Base-by-base conservation (phyloP, 2,888 invertebrate species). In the Monochamus alternatus region DNA sequence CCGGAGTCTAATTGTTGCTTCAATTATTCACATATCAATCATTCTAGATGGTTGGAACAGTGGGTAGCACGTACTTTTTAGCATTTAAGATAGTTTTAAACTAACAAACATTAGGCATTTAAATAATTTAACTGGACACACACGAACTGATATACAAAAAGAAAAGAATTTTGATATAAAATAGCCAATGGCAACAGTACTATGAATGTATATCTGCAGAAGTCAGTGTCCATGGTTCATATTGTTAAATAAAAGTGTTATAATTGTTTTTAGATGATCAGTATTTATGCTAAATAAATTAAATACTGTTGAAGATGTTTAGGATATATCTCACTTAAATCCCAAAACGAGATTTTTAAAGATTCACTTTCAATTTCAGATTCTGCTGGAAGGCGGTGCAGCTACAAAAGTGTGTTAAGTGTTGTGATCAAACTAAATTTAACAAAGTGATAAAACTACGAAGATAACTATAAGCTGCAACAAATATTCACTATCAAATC, bases 351-450 rank as follows among this genome's bases (percentile, higher is more conserved):
- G 22, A 22, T 22, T 22, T 22, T 1, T 22, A 22, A 22, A 22
- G 9, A 9, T 12, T 47, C 3, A 9, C 32, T 63, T 38, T 71
- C 31, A 52, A 38, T 71, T 71, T 14, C 71, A 71, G 71, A 30
- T 51, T 3, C 9, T 1, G 51, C 12, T 14, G 32, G 14, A 12
- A 32, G 31, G 44, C 32, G 52, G 71, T 71, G 71, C 31, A 30
- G 31, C 62, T 10, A 32, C 1, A 51, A 22, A 22, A 70, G 8
- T 62, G 69, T 60, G 47, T 63, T 10, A 63, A 71, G 71, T 71
- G 71, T 22, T 52, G 71, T 71, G 71, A 71, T 52, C 51, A 31
- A 30, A 47, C 31, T 63, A n/a, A 47, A 44, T n/a, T 7, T 14
- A 58, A 47, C 12, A 47, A 31, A 69, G 69, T 69, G 69, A 60